These are phyloP conservation scores for Tympanuchus pallidicinctus DNA, from an alignment of 2,113 vertebrate genomes.

Conservation along the genomic window DNA sequence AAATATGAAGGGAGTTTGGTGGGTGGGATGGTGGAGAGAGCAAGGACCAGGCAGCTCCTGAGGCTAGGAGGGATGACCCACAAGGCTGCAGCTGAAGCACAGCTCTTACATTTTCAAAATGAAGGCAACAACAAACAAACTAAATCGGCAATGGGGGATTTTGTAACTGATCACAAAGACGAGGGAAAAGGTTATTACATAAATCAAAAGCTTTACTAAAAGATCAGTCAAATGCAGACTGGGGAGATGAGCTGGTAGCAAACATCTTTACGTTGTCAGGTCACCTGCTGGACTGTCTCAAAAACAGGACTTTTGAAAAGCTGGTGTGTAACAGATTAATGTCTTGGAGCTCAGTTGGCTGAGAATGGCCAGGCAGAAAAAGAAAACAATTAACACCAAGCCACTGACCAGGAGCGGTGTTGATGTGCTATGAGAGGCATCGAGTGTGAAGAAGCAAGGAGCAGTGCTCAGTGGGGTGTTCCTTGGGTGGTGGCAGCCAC, in stretches of 20 bases:
- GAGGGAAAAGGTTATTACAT: neutral
- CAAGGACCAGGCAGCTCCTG: neutral
- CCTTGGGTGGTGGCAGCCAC: neutral
- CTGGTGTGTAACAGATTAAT: slow-evolving; percentile 35
- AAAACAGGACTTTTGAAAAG: slow-evolving; percentile 39
- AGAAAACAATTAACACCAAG: neutral
- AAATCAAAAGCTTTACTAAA: slow-evolving; percentile 3
- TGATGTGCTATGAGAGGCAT: neutral
- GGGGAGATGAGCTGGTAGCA: neutral
- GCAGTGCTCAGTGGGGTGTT: neutral
- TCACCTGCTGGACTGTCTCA: neutral
- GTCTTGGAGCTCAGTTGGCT: slow-evolving; percentile 18
- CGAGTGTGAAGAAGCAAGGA: neutral
- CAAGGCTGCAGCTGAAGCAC: neutral
- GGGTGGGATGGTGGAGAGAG: neutral
- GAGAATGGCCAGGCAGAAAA: neutral
- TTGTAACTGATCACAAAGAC: neutral
- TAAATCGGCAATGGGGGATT: neutral
- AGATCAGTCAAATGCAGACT: neutral
- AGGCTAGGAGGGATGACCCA: neutral
- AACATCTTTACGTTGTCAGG: neutral
- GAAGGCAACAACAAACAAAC: neutral
- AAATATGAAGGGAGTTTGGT: slow-evolving; percentile 22
- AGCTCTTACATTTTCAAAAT: neutral
- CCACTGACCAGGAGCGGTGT: neutral